These are phyloP conservation scores for Noturus placidus DNA, from an alignment of 2,113 vertebrate genomes.

Conservation along the genomic window DNA sequence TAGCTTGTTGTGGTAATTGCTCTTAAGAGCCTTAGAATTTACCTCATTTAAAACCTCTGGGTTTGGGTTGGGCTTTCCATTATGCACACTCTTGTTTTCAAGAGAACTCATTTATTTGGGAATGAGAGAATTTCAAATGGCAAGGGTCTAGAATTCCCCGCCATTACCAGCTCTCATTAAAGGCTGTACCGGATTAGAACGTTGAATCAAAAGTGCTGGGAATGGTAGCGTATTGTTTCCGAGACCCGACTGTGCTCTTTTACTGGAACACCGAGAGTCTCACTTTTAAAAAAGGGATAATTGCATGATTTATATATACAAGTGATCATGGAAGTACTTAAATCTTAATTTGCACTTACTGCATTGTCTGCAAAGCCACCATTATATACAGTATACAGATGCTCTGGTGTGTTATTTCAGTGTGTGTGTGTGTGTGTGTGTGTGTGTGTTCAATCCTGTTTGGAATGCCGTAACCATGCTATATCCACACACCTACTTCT, in stretches of 20 bases:
- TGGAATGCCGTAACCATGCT: not conserved
- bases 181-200: not conserved
- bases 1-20: conserved; percentile 62
- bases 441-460: not conserved
- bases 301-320: not conserved
- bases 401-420: not conserved
- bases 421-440: too few species aligned
- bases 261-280: not conserved
- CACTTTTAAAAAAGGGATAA: not conserved
- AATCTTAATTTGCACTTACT: not conserved
- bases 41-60: not conserved
- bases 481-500: not conserved
- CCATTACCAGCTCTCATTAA: conserved; percentile 12
- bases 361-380: not conserved
- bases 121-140: not conserved
- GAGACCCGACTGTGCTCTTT: not conserved
- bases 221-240: not conserved
- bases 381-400: not conserved
- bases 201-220: not conserved
- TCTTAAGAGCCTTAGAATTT: conserved; percentile 26
- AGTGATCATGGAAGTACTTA: not conserved
- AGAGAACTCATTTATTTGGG: not conserved
- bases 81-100: conserved; percentile 21
- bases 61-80: not conserved
- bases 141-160: not conserved